Evolutionary conservation across 2,113 vertebrate species (phyloP), one percentile per base, ranked within the genome.

Genomic region (Gracilinanus agilis): DNA sequence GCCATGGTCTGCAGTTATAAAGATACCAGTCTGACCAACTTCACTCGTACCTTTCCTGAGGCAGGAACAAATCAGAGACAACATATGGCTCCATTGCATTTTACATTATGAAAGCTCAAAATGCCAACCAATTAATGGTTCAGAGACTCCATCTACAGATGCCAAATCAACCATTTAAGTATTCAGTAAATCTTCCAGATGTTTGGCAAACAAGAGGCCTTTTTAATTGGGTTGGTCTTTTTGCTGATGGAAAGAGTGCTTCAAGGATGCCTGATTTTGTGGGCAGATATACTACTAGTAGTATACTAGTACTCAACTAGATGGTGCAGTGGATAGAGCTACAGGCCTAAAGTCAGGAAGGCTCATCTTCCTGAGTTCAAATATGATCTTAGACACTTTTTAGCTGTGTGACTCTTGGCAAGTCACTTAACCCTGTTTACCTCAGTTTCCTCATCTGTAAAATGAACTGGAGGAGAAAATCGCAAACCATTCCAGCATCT

Each of bases 21-120:
- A 67, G 94, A 40, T 49, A 90, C 90, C 19, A 44, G 24, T 16
- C 3, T 53, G 12, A 90, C n/a, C 54, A 25, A n/a, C 49, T 55
- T 90, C 24, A 75, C 6, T 1, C 23, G n/a, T n/a, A 44, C 13
- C 29, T 2, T 55, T 92, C 53, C 3, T 91, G 58, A 94, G 90
- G 75, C 89, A n/a, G 27, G 54, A 56, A 67, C 55, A 54, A 44
- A 75, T 44, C 19, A n/a, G 54, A 75, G 1, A 44, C 90, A 92
- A 9, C 54, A 10, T 56, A 44, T 93, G 34, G 21, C 53, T 95
- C 24, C 34, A 11, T 10, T 8, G 16, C 1, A 83, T 92, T 67
- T 61, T 96, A 90, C 24, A 90, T 56, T 93, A 92, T 88, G 55
- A 89, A 94, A 93, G 49, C 53, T 91, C 75, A 94, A 92, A 58